A percentile compares a stretch with the other conserved stretches of the same genome.
Evolutionary conservation across 2,888 invertebrate species (phyloP).

Genomic region (Bellardia bayeri): DNA sequence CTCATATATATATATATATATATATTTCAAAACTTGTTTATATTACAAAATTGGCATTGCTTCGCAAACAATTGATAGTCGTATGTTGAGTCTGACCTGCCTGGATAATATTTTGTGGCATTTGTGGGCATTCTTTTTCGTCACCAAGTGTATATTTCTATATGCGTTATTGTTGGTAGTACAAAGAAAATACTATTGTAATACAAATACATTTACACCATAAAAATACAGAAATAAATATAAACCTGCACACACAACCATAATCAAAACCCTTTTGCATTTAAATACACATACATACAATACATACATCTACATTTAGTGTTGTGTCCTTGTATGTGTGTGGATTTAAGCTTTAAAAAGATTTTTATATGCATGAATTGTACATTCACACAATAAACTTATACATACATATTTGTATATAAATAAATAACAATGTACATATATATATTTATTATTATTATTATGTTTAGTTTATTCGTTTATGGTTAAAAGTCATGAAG

Average conservation of each 20-base stretch:
- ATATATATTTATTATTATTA: constrained; percentile 60
- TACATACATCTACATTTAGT: neutral
- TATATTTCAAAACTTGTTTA: too few relatives aligned
- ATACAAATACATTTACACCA: constrained; percentile 17
- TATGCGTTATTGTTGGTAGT: constrained; percentile 31
- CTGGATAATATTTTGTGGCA: too few relatives aligned
- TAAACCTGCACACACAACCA: constrained; percentile 20
- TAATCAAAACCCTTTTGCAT: constrained; percentile 38
- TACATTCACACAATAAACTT: neutral
- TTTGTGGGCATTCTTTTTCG: neutral
- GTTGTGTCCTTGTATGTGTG: neutral
- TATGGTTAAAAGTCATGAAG: constrained; percentile 67
- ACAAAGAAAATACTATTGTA: neutral
- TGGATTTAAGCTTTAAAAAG: neutral
- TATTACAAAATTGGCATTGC: too few relatives aligned
- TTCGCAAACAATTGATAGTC: too few relatives aligned
- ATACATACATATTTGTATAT: neutral
- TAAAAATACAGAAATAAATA: neutral
- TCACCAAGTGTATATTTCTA: constrained; percentile 14
- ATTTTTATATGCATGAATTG: constrained; percentile 21
- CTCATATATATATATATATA: too few relatives aligned
- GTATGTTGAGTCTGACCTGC: too few relatives aligned
- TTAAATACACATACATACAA: constrained; percentile 22
- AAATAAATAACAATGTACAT: neutral
- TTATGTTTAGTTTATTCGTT: constrained; percentile 66